Evolutionary conservation across 2,888 invertebrate genomes (phyloP), one percentile per base, ranked within the genome.

Genomic region (Acronicta alni): DNA sequence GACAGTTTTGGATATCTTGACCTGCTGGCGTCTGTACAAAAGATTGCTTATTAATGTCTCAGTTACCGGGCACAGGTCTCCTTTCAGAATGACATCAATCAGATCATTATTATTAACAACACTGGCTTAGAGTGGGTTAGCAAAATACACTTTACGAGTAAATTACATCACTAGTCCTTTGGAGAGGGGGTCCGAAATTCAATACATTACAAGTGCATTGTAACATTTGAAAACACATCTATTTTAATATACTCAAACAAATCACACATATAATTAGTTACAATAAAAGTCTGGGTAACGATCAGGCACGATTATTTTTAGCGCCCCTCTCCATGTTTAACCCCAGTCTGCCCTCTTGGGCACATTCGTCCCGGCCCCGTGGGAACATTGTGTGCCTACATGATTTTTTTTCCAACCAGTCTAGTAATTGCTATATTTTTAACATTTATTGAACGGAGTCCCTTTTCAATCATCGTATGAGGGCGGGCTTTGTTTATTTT

Each of bases 341-440:
- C 64, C 55, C 42, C 38, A 48, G 48, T 39, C 46, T 57, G 60
- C 60, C 52, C 60, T 57, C 67, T 64, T 60, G 72, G 77, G 61
- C 52, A 56, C n/a, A 51, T 44, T 48, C 45, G 56, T 59, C 62
- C 70, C 70, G 49, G 51, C 69, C 82, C 75, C 84, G 83, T 85
- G 85, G 82, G 85, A 85, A 85, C 63, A 57, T 57, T 23, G 52
- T 20, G 62, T 58, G 66, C 63, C 62, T 57, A 46, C 57, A 65
- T 68, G 57, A 46, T 58, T 68, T 71, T 68, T 70, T 63, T 51
- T 30, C 20, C 51, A 42, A 69, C 68, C 77, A 78, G 78, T 80
- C 62, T 60, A 57, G 57, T 73, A 79, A 85, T 81, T 80, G 76
- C 75, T 69, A 75, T 77, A 79, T 79, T 81, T 82, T 69, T 63